phyloP scores from a whole-genome alignment of 1,140 invertebrate genomes.

The Tetramorium alpestre region DNA sequence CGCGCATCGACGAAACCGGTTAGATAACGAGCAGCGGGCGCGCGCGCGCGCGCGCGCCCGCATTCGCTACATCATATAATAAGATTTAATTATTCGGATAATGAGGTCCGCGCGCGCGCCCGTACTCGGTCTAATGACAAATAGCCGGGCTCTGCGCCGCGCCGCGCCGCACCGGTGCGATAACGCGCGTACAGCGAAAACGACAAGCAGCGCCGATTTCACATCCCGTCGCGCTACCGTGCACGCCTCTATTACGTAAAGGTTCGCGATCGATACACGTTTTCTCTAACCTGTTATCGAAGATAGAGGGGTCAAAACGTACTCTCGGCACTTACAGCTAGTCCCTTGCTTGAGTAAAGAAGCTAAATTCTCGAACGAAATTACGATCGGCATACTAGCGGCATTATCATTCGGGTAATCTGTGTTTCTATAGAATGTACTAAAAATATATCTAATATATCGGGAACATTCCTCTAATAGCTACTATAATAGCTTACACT shows the following conservation, averaged over 20 bases:
- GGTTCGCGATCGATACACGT: conserved; percentile 13
- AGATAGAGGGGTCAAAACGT: no score
- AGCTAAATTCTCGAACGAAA: neutral
- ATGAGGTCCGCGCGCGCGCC: conserved; percentile 55
- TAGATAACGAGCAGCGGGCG: conserved; percentile 70
- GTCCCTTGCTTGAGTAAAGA: neutral
- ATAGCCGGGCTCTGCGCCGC: conserved; percentile 40
- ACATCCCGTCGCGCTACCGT: neutral
- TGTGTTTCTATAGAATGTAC: no score
- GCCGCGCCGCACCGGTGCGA: neutral
- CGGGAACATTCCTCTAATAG: no score
- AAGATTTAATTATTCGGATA: conserved; percentile 76
- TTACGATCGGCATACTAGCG: no score
- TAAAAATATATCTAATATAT: no score
- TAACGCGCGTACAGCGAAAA: conserved; percentile 30
- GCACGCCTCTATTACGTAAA: conserved; percentile 40
- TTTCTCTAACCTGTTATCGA: neutral
- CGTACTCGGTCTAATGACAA: conserved; percentile 65
- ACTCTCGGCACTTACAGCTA: no score
- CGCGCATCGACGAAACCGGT: conserved; percentile 73
- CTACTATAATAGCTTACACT: no score
- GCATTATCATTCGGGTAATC: no score
- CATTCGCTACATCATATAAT: conserved; percentile 70
- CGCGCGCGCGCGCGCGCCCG: conserved; percentile 12
- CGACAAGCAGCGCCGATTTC: conserved; percentile 33